phyloP scores from a whole-genome alignment of 2,113 vertebrate genomes.

The Tricholaema leucomelas region DNA sequence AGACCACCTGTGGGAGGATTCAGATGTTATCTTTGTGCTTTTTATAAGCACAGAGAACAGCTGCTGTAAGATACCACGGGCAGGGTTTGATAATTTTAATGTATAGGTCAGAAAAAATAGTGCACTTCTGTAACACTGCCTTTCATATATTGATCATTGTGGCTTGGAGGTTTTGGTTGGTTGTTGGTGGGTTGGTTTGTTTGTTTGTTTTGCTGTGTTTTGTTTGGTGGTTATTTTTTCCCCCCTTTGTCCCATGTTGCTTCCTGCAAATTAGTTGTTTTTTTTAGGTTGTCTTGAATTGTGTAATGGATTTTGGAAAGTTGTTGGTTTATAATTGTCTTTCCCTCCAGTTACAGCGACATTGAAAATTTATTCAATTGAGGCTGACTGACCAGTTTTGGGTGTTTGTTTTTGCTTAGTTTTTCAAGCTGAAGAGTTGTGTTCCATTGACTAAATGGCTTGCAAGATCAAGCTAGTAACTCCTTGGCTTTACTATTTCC shows the following conservation, averaged over 20 bases:
- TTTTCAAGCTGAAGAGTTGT: neutral
- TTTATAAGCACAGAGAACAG: neutral
- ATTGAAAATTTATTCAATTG: neutral
- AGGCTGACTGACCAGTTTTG: neutral
- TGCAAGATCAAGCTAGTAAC: neutral
- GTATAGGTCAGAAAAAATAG: neutral
- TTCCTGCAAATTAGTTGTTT: neutral
- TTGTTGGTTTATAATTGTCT: neutral
- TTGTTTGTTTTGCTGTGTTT: too few species aligned
- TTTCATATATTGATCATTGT: neutral
- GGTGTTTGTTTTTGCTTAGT: neutral
- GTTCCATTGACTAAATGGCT: neutral
- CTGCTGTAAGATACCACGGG: neutral
- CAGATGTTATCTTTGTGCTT: neutral
- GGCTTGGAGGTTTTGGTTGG: neutral
- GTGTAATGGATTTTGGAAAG: neutral
- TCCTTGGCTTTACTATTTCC: neutral
- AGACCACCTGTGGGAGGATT: neutral
- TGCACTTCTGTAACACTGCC: neutral
- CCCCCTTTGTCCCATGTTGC: fast-evolving
- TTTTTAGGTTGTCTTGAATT: neutral
- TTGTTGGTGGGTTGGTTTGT: too few species aligned
- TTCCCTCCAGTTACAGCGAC: neutral
- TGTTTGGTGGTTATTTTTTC: neutral
- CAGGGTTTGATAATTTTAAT: neutral